Conservation (phyloP, 2,888 invertebrate genomes). For the Oscheius onirici region DNA sequence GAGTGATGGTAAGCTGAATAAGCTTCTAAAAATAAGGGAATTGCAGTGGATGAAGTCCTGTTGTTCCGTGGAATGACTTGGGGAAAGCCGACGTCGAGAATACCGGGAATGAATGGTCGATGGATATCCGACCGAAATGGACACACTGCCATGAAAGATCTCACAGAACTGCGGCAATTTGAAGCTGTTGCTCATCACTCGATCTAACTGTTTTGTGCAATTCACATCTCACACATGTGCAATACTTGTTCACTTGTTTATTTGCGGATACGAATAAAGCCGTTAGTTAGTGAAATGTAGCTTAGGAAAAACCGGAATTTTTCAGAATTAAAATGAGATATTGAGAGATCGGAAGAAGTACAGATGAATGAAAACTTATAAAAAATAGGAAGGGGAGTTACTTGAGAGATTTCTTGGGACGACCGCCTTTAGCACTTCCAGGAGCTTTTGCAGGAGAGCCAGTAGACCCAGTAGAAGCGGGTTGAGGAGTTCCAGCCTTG, state of each 20-base stretch:
- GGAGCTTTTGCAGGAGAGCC: constrained; percentile 9
- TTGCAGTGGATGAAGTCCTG: constrained; percentile 68
- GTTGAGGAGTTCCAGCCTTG: constrained; percentile 11
- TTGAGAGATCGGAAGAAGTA: neutral
- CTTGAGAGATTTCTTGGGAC: constrained; percentile 19
- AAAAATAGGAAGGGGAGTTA: neutral
- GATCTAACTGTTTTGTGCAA: constrained; percentile 46
- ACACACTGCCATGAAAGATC: constrained; percentile 71
- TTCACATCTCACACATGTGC: neutral
- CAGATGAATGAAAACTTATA: neutral
- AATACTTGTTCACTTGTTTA: constrained; percentile 8
- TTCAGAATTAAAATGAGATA: neutral
- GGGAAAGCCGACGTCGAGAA: constrained; percentile 70
- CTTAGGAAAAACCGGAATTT: neutral
- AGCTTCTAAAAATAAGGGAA: neutral
- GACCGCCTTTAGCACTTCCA: constrained; percentile 5
- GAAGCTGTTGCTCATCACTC: constrained; percentile 70
- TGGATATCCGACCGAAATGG: constrained; percentile 70
- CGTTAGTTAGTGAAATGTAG: neutral
- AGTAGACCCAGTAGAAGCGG: neutral
- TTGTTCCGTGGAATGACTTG: constrained; percentile 68
- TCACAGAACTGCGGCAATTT: constrained; percentile 69
- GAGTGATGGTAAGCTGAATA: constrained; percentile 59
- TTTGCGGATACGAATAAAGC: neutral
- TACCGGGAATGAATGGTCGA: constrained; percentile 65